Evolutionary conservation across 2,888 invertebrate genomes (phyloP).

Genomic region (Lottia gigantea): DNA sequence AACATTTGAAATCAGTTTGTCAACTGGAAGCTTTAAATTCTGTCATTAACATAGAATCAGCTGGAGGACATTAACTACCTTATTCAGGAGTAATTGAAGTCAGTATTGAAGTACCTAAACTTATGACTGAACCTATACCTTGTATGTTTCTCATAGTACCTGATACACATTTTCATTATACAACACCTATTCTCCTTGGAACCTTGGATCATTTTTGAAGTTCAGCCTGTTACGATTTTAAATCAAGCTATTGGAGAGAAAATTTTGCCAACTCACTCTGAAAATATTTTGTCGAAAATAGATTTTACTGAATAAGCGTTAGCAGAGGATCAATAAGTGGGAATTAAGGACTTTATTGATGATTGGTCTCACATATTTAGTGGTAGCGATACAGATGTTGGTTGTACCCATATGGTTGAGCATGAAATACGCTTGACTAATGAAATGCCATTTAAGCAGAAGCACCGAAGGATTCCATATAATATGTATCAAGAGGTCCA

Average conservation of each 20-base stretch:
- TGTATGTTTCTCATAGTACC: slow-evolving; percentile 7
- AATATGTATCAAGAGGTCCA: background rate
- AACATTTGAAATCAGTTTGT: background rate
- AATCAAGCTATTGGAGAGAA: no score
- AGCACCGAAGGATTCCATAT: background rate
- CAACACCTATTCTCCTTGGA: background rate
- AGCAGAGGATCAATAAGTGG: background rate
- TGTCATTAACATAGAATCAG: background rate
- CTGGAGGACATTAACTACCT: slow-evolving; percentile 7
- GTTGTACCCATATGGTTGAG: background rate
- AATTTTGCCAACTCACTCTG: no score
- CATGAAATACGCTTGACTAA: background rate
- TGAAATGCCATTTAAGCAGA: background rate
- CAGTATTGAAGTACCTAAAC: background rate
- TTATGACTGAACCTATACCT: background rate
- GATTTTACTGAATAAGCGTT: no score
- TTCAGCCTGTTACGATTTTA: no score
- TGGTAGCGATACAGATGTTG: no score
- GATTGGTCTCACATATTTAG: background rate
- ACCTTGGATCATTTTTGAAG: background rate
- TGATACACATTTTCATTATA: background rate
- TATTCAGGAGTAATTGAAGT: slow-evolving; percentile 13
- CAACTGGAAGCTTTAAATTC: background rate
- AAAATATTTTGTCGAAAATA: no score
- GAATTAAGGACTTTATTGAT: background rate